phyloP scores from a whole-genome alignment of 1,140 invertebrate species.

The Spodoptera frugiperda region DNA sequence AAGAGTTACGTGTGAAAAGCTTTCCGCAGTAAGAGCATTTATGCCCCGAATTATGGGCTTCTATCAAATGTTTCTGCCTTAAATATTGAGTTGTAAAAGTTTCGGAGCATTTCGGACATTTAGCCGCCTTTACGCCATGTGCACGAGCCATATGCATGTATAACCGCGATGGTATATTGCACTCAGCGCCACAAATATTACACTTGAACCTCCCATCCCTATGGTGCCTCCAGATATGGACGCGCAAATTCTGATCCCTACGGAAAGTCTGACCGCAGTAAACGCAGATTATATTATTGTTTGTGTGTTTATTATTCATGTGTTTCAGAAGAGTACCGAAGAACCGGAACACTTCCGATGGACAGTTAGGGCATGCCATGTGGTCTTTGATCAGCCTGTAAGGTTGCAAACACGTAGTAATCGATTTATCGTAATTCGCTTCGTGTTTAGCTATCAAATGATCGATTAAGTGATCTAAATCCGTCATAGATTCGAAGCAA shows the following conservation, averaged over 20 bases:
- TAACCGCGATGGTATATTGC: conserved; percentile 76
- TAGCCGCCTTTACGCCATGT: conserved; percentile 75
- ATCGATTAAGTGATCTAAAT: conserved; percentile 71
- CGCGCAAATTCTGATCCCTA: conserved; percentile 75
- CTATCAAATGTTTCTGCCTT: conserved; percentile 78
- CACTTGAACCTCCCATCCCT: conserved; percentile 77
- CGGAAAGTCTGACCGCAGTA: conserved; percentile 78
- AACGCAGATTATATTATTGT: conserved; percentile 80
- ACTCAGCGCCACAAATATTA: conserved; percentile 71
- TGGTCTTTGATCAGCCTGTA: conserved; percentile 77
- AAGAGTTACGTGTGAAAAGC: conserved; percentile 76
- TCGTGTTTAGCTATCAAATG: conserved; percentile 75
- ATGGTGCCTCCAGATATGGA: conserved; percentile 80
- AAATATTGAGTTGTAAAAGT: conserved; percentile 74
- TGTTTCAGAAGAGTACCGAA: conserved; percentile 80
- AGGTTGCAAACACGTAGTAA: conserved; percentile 78
- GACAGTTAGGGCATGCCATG: conserved; percentile 76
- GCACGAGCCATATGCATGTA: conserved; percentile 80
- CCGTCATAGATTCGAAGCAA: conserved; percentile 71
- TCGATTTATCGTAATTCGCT: conserved; percentile 76
- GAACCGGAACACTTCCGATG: conserved; percentile 73
- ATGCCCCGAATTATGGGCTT: conserved; percentile 73
- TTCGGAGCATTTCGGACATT: conserved; percentile 77
- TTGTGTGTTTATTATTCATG: conserved; percentile 77
- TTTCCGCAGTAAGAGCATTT: conserved; percentile 77